These are phyloP conservation scores for Chymomyza procnemis DNA, from an alignment of 2,888 invertebrate genomes.

Conservation along the genomic window DNA sequence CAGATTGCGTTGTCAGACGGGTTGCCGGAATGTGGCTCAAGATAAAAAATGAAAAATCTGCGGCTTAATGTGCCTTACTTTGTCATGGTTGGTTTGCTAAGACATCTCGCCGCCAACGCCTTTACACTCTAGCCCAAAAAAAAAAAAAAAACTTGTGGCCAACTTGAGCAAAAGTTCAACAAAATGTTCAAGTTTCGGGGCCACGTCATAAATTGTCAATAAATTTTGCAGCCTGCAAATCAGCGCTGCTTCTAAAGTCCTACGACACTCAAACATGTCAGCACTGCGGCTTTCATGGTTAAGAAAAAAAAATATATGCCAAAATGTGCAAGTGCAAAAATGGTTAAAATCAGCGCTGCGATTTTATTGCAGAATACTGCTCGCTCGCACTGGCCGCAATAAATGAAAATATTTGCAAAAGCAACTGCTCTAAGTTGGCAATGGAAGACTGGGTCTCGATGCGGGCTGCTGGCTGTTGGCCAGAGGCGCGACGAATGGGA, in stretches of 20 bases:
- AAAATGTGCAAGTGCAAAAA: not conserved
- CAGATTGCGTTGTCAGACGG: conserved; percentile 25
- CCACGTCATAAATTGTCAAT: conserved; percentile 64
- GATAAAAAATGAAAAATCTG: conserved; percentile 65
- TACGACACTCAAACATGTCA: not conserved
- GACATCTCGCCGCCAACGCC: no score
- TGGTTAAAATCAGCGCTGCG: conserved; percentile 37
- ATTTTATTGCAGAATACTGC: conserved; percentile 56
- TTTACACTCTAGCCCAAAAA: not conserved
- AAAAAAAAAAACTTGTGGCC: conserved; percentile 65
- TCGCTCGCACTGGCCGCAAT: conserved; percentile 45
- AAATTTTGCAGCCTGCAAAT: conserved; percentile 68
- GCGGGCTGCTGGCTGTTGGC: not conserved
- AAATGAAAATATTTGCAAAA: conserved; percentile 66
- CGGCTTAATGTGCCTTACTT: conserved; percentile 66
- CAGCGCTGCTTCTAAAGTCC: conserved; percentile 23
- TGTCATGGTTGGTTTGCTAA: conserved; percentile 43
- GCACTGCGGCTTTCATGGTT: no score
- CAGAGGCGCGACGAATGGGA: not conserved
- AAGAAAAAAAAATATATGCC: conserved; percentile 1
- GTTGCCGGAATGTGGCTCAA: not conserved
- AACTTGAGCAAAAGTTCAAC: conserved; percentile 65
- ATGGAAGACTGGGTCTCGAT: no score
- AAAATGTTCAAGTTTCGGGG: conserved; percentile 51
- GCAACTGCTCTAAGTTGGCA: not conserved